Evolutionary conservation across 2,797 vertebrate species (phyloP).

Genomic region (Pseudochirops corinnae): DNA sequence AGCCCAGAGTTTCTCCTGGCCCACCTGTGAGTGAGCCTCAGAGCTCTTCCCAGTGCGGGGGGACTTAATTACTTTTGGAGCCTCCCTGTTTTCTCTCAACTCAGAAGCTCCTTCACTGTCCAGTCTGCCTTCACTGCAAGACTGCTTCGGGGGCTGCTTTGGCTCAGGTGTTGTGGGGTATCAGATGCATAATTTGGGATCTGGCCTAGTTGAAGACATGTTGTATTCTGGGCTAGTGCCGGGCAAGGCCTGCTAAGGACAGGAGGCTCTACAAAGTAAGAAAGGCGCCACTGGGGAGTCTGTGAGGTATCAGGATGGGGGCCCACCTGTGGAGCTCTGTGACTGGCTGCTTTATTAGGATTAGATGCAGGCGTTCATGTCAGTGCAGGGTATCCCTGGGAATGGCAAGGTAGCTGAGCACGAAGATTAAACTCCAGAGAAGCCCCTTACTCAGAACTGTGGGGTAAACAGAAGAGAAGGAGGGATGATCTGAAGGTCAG

Average conservation of each 20-base stretch:
- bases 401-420: not conserved
- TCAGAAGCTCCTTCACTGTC: not conserved
- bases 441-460: not conserved
- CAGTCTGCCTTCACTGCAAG: not conserved
- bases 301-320: accelerated
- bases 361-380: not conserved
- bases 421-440: not conserved
- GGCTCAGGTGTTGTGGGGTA: not conserved
- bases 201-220: not conserved
- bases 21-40: not conserved
- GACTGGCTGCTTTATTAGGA: not conserved
- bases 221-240: not conserved
- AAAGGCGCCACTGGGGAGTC: accelerated
- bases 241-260: not conserved
- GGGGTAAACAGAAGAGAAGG: not conserved
- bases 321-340: not conserved
- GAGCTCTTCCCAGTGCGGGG: not conserved
- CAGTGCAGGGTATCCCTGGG: not conserved
- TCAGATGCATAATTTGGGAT: not conserved
- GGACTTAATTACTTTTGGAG: not conserved
- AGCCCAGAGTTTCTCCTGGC: not conserved
- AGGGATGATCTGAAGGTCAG: not conserved
- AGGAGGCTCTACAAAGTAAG: not conserved
- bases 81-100: not conserved
- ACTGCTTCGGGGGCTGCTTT: not conserved